These are phyloP conservation scores for Zapus hudsonius DNA, from an alignment of 2,113 vertebrate species.

Conservation along the genomic window DNA sequence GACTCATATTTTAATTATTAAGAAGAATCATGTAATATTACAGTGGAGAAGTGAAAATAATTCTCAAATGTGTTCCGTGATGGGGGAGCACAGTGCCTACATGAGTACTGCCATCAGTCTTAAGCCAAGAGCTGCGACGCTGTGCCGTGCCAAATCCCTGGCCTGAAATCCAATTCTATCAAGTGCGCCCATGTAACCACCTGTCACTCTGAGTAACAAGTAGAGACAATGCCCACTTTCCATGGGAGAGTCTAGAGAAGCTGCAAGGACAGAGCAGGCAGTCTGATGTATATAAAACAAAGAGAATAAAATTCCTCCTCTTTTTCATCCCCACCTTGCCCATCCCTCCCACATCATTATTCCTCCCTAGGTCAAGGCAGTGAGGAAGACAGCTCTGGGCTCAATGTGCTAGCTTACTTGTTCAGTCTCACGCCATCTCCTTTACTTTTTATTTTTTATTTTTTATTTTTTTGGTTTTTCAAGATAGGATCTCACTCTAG, in stretches of 20 bases:
- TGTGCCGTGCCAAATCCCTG: background rate
- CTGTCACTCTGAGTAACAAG: background rate
- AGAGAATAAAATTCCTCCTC: background rate
- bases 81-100: background rate
- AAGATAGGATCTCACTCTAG: too few species aligned
- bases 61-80: background rate
- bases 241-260: background rate
- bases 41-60: background rate
- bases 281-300: background rate
- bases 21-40: background rate
- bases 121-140: background rate
- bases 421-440: background rate
- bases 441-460: too few species aligned
- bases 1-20: background rate
- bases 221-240: background rate
- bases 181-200: background rate
- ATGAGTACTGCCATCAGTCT: background rate
- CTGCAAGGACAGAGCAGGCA: slow-evolving; percentile 17
- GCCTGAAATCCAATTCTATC: background rate
- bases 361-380: background rate
- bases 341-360: background rate
- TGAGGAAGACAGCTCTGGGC: background rate
- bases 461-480: too few species aligned
- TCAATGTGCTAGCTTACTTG: background rate
- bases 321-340: background rate